Percentiles rank a stretch among this genome's conserved stretches.
phyloP scores from a whole-genome alignment of 2,797 vertebrate genomes.

The Eleutherodactylus coqui region DNA sequence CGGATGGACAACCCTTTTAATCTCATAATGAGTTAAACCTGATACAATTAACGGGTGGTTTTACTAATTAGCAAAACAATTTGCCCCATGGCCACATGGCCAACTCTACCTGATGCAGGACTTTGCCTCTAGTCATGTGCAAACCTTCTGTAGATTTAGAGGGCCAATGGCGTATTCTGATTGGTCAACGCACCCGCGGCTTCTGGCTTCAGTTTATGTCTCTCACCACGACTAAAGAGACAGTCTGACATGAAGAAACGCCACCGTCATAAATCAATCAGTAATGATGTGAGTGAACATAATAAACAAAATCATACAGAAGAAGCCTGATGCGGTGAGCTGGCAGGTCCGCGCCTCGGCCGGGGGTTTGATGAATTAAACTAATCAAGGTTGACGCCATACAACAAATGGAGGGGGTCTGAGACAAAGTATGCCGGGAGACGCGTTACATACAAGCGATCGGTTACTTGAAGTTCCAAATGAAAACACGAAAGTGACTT shows the following conservation, averaged over 20 bases:
- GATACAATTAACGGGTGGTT: too few species aligned
- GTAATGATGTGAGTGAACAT: constrained; percentile 1
- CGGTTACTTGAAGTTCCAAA: too few species aligned
- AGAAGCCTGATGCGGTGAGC: background rate
- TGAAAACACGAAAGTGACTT: too few species aligned
- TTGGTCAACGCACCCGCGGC: too few species aligned
- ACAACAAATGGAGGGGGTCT: background rate
- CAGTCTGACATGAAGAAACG: background rate
- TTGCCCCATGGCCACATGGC: background rate
- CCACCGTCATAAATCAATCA: constrained; percentile 9
- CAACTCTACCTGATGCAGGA: background rate
- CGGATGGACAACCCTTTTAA: too few species aligned
- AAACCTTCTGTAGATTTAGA: background rate
- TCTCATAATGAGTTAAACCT: too few species aligned
- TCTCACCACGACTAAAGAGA: background rate
- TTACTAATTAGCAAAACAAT: background rate
- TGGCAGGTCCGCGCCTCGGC: background rate
- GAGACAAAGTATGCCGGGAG: background rate
- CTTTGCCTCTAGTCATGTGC: background rate
- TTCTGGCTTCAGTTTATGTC: background rate
- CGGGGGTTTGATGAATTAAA: background rate
- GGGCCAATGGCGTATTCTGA: background rate
- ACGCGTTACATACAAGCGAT: background rate
- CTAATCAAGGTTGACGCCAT: background rate
- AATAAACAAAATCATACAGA: constrained; percentile 5